Evolutionary conservation across 2,797 vertebrate genomes (phyloP).

Genomic region (Cirrhinus mrigala): DNA sequence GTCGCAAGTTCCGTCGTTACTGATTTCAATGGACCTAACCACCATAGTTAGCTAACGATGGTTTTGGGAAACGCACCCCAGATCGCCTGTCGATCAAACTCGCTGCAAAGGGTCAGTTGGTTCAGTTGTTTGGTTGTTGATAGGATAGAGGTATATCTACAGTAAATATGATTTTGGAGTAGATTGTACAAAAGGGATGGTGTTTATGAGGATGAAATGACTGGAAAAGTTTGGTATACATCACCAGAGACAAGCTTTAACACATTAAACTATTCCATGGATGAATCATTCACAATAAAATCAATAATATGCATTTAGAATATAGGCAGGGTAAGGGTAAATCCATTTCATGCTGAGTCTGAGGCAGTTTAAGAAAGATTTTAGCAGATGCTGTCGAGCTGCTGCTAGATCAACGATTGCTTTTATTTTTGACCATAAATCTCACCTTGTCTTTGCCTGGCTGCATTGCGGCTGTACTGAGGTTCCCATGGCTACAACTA

Average conservation of each 20-base stretch:
- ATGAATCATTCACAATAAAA: background rate
- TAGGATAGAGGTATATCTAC: background rate
- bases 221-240: background rate
- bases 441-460: constrained; percentile 30
- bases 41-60: too few species aligned
- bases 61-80: too few species aligned
- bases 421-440: constrained; percentile 35
- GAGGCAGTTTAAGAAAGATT: background rate
- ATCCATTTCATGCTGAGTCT: background rate
- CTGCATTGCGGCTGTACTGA: background rate
- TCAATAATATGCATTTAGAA: background rate
- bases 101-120: background rate
- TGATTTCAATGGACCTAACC: too few species aligned
- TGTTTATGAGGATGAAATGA: background rate
- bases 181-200: background rate
- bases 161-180: background rate
- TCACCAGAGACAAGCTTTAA: background rate
- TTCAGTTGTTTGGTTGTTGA: background rate
- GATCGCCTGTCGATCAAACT: too few species aligned
- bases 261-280: background rate
- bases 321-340: background rate
- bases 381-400: constrained; percentile 1
- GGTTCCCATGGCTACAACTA: constrained; percentile 55
- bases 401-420: background rate
- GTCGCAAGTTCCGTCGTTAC: too few species aligned